These are phyloP conservation scores for Holotrichia oblita DNA, from an alignment of 1,140 invertebrate genomes.

Conservation along the genomic window DNA sequence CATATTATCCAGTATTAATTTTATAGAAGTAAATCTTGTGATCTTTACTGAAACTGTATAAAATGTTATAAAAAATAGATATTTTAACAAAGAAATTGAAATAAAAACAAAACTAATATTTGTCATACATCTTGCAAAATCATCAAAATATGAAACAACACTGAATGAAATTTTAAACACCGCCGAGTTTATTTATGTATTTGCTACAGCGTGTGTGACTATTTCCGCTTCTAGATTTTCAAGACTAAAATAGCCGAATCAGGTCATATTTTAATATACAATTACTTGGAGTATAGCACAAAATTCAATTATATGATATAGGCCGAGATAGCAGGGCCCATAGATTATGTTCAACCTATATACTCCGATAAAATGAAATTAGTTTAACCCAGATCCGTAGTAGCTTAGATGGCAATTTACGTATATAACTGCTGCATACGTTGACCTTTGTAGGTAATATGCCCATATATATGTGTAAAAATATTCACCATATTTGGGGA, in stretches of 20 bases:
- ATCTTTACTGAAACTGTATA: too few relatives aligned
- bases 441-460: slow-evolving; percentile 1
- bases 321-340: background rate
- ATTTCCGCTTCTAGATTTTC: too few relatives aligned
- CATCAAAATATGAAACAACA: too few relatives aligned
- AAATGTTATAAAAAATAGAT: too few relatives aligned
- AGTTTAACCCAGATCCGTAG: slow-evolving; percentile 24
- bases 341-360: slow-evolving; percentile 19
- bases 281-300: background rate
- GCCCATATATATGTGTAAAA: background rate
- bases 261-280: slow-evolving; percentile 6
- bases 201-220: too few relatives aligned
- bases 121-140: too few relatives aligned
- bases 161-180: too few relatives aligned
- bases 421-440: background rate
- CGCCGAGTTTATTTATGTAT: too few relatives aligned
- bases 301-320: slow-evolving; percentile 5
- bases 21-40: too few relatives aligned
- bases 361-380: slow-evolving; percentile 19
- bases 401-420: slow-evolving; percentile 14
- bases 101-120: too few relatives aligned
- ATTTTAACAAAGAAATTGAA: too few relatives aligned
- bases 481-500: background rate
- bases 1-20: too few relatives aligned
- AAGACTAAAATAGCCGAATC: background rate